Conservation (phyloP, 2,888 invertebrate species). For the Calliphora vomitoria region DNA sequence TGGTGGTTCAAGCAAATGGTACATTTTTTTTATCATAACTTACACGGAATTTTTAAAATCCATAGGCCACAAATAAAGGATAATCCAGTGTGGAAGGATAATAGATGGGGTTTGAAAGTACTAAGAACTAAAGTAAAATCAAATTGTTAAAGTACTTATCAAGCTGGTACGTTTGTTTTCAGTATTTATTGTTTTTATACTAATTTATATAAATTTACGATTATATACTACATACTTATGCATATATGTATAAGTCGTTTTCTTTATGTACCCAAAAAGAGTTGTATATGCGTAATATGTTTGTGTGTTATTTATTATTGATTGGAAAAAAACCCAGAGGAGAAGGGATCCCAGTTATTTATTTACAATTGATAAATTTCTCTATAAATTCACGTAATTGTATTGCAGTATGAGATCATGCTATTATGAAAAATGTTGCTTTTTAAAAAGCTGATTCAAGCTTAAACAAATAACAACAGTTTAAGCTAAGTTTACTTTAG, state of each 20-base stretch:
- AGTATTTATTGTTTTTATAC: neutral
- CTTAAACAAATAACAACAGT: neutral
- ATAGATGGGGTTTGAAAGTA: no score
- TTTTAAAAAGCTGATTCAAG: slow-evolving; percentile 9
- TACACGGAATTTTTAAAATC: no score
- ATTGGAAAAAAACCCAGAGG: slow-evolving; percentile 25
- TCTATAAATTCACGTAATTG: slow-evolving; percentile 17
- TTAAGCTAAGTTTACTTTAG: neutral
- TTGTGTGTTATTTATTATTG: slow-evolving; percentile 23
- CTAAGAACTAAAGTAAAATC: no score
- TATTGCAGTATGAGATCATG: slow-evolving; percentile 17
- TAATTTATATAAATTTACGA: neutral
- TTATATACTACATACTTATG: slow-evolving; percentile 11
- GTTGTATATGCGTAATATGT: neutral
- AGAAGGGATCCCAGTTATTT: slow-evolving; percentile 21
- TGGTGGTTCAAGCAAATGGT: no score
- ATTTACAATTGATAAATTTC: neutral
- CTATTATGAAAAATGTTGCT: neutral
- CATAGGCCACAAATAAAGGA: no score
- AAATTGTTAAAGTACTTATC: no score
- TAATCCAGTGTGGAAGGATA: no score
- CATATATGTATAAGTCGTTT: neutral
- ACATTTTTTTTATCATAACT: no score
- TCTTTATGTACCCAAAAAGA: no score
- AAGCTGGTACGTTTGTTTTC: no score